phyloP scores from a whole-genome alignment of 2,113 vertebrate species.

The Rhadina sibilatrix region DNA sequence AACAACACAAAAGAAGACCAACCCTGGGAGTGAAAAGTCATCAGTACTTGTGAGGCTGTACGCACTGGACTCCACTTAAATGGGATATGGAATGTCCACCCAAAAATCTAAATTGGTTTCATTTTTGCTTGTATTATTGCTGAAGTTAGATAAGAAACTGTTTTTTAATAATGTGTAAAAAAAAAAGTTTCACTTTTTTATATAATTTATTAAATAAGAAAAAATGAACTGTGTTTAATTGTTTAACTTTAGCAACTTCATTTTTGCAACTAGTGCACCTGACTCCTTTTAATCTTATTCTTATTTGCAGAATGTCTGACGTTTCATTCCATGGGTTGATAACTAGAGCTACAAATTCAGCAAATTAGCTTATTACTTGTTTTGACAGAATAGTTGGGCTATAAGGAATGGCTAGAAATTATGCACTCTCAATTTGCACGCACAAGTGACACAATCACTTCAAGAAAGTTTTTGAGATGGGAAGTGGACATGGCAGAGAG shows the following conservation, averaged over 20 bases:
- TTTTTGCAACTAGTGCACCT: not conserved
- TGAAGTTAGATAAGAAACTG: conserved; percentile 61
- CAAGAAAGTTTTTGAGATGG: not conserved
- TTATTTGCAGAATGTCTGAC: not conserved
- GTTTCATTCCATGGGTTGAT: not conserved
- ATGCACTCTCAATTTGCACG: not conserved
- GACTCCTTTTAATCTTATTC: not conserved
- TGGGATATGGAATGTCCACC: conserved; percentile 17
- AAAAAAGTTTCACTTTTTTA: conserved; percentile 62
- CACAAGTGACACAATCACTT: not conserved
- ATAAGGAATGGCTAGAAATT: not conserved
- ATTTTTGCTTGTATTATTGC: conserved; percentile 49
- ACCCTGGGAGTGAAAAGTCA: not conserved
- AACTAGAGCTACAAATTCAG: not conserved
- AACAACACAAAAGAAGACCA: not conserved
- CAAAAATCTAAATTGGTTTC: not conserved
- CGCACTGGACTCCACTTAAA: conserved; percentile 23
- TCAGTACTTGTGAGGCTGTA: conserved; percentile 17
- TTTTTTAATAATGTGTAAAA: conserved; percentile 60
- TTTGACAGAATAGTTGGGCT: not conserved
- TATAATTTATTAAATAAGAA: conserved; percentile 75
- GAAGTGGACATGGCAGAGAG: not conserved
- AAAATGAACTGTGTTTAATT: conserved; percentile 60
- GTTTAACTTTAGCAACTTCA: conserved; percentile 45
- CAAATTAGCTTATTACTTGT: not conserved